These are phyloP conservation scores for Hyperoplus lanceolatus DNA, from an alignment of 2,797 vertebrate genomes.

Conservation along the genomic window DNA sequence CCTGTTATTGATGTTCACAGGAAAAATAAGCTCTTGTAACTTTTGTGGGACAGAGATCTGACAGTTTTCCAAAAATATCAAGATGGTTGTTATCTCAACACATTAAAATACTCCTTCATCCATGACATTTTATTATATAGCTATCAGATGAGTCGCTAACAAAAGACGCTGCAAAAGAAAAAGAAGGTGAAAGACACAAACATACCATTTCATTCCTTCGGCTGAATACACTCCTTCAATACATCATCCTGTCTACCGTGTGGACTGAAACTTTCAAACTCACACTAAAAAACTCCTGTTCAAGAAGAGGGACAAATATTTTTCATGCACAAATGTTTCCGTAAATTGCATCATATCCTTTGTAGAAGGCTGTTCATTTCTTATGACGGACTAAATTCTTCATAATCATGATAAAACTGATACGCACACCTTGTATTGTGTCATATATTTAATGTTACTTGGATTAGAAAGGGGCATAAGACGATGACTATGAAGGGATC, in stretches of 20 bases:
- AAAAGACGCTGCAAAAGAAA: neutral
- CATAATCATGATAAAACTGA: too few species aligned
- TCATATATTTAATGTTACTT: too few species aligned
- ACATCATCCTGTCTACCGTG: neutral
- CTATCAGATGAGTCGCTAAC: neutral
- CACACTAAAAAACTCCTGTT: neutral
- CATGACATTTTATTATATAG: neutral
- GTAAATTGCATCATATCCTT: neutral
- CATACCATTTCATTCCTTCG: neutral
- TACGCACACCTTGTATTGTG: neutral
- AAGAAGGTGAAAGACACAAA: neutral
- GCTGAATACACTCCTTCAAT: neutral
- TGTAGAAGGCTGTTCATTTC: neutral
- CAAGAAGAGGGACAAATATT: neutral
- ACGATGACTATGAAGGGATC: neutral
- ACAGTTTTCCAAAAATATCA: constrained; percentile 24
- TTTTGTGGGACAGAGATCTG: constrained; percentile 1
- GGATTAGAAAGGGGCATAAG: neutral
- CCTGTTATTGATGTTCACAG: constrained; percentile 41
- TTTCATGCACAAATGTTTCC: neutral
- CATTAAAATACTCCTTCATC: neutral
- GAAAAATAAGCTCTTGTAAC: neutral
- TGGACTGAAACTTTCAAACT: neutral
- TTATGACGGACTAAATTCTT: too few species aligned
- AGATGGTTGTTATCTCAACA: neutral